phyloP scores from a whole-genome alignment of 2,113 vertebrate species.

The Rostratula benghalensis region DNA sequence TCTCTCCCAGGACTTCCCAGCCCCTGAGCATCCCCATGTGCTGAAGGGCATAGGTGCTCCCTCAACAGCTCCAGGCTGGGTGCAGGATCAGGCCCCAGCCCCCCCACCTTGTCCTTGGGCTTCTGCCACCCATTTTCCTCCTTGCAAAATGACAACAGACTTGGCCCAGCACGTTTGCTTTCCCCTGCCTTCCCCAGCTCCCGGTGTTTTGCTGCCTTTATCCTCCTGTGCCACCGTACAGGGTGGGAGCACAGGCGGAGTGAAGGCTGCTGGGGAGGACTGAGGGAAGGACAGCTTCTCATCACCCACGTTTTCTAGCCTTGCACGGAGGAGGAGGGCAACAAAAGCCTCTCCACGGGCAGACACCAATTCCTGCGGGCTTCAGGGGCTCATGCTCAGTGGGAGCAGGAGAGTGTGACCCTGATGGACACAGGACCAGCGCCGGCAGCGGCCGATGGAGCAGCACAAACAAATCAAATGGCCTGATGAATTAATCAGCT shows the following conservation, averaged over 20 bases:
- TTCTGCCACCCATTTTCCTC: neutral
- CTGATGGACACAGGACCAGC: fast-evolving
- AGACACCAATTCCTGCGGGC: neutral
- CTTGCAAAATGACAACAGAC: neutral
- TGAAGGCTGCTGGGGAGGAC: neutral
- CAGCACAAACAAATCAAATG: neutral
- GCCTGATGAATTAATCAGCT: neutral
- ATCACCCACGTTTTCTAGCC: neutral
- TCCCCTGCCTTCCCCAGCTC: neutral
- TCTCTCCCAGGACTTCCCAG: neutral
- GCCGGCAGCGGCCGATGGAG: fast-evolving
- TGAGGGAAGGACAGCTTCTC: neutral
- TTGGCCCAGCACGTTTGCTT: neutral
- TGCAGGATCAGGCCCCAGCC: neutral
- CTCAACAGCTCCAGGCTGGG: neutral
- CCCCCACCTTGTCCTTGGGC: neutral
- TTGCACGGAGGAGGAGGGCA: neutral
- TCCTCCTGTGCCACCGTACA: neutral
- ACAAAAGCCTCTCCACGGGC: neutral
- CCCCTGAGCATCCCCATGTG: fast-evolving
- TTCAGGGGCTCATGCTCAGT: fast-evolving
- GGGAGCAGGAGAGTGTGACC: neutral
- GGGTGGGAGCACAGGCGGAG: neutral
- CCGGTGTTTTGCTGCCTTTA: neutral
- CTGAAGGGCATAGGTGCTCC: neutral